Evolutionary conservation across 2,113 vertebrate genomes (phyloP), one percentile per base, ranked within the genome.

Genomic region (Poeciliopsis occidentalis): DNA sequence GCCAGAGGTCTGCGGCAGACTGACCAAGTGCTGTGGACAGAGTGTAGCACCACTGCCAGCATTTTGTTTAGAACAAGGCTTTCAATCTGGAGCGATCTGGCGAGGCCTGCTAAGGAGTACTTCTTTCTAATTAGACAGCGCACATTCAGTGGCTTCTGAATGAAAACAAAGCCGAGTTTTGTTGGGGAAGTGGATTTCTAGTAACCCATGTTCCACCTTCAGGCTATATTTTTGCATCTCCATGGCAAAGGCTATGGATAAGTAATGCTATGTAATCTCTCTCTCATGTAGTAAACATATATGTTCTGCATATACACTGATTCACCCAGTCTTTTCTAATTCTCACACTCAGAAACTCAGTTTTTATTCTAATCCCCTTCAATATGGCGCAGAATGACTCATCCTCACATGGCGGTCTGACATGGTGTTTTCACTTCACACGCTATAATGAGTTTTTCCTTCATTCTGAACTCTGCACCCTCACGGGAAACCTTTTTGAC

Each of bases 111-210:
- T 67, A 61, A 76, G 81, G 79, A 84, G 90, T 83, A 85, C 89
- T 90, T 88, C 81, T 86, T 76, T 67, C 65, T 90, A 85, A 91
- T 88, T 88, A 92, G 90, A 88, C 86, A 75, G 77, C 67, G 68
- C 47, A 65, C 76, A 78, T 87, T 90, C 80, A 88, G 60, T 37
- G 37, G 32, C 60, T 57, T 62, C 71, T 79, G 74, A 80, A 87
- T 73, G 74, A 64, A 67, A 87, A 91, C 85, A 82, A 77, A 67
- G 83, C 71, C 11, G 8, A 29, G 75, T 72, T 81, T 65, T 85
- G 81, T 87, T 81, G 24, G 30, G 68, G 76, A 79, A 84, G 82
- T 85, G 78, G 84, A 75, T 68, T 30, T 75, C 47, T 65, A 62
- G 79, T 71, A 81, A 82, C 3, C 13, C 47, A n/a, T 69, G 66